Evolutionary conservation across 2,797 vertebrate species (phyloP).

Genomic region (Taeniopygia guttata): DNA sequence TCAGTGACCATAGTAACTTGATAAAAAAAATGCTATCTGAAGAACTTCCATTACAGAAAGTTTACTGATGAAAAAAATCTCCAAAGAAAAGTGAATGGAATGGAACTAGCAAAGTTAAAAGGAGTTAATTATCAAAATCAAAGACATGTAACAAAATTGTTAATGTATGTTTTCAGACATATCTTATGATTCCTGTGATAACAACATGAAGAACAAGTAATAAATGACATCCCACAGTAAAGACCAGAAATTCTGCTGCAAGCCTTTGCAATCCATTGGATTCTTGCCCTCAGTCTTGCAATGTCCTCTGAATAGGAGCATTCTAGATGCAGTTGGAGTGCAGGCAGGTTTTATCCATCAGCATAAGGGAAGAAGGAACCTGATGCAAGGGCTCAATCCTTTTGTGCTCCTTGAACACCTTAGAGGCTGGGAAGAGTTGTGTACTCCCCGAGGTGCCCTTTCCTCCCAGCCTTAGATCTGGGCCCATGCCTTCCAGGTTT

Average conservation of each 20-base stretch:
- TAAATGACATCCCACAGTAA: neutral
- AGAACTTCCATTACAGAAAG: neutral
- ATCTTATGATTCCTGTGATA: neutral
- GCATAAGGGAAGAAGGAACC: neutral
- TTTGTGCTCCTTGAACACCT: rapidly evolving
- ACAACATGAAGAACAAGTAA: neutral
- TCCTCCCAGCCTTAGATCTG: neutral
- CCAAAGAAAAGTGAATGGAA: neutral
- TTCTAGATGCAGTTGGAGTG: neutral
- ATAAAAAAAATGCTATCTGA: neutral
- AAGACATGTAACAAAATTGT: neutral
- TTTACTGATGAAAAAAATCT: neutral
- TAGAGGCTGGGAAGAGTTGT: rapidly evolving
- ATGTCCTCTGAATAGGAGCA: neutral
- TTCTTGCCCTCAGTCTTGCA: neutral
- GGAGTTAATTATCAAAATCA: neutral
- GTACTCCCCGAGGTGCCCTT: neutral
- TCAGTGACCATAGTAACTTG: neutral
- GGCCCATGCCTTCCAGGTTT: neutral
- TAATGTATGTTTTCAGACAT: neutral
- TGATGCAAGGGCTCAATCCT: neutral
- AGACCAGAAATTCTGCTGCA: neutral
- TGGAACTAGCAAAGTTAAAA: neutral
- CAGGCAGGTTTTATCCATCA: neutral
- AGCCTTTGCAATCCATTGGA: neutral